Percentiles rank a stretch among this genome's conserved stretches.
Evolutionary conservation across 1,140 invertebrate species (phyloP).

Genomic region (Temnothorax nylanderi): DNA sequence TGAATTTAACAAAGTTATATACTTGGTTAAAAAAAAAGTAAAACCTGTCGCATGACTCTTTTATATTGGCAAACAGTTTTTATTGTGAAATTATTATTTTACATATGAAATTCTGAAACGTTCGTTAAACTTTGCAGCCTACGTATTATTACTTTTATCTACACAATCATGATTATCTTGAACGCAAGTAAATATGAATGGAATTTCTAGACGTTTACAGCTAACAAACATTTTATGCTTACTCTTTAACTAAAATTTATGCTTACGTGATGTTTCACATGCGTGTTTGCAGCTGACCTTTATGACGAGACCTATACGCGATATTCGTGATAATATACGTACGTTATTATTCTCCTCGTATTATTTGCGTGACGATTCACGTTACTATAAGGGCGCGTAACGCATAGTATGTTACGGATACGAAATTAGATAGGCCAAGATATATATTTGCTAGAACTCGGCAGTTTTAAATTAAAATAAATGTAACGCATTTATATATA

Average conservation of each 20-base stretch:
- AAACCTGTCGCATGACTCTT: not conserved
- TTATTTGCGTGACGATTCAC: slow-evolving; percentile 27
- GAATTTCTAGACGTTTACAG: not conserved
- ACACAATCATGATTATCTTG: slow-evolving; percentile 22
- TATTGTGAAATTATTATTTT: not conserved
- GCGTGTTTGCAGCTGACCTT: slow-evolving; percentile 32
- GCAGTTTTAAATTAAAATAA: not conserved
- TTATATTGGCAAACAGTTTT: not conserved
- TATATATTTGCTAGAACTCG: not conserved
- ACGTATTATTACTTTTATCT: not conserved
- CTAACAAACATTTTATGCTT: slow-evolving; percentile 26
- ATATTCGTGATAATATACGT: not conserved
- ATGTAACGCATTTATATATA: not conserved
- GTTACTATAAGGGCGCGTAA: not conserved
- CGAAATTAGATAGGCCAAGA: not conserved
- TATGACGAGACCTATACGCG: not conserved
- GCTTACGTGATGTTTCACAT: not conserved
- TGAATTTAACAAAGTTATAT: not conserved
- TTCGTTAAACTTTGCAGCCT: not conserved
- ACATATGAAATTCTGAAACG: not conserved
- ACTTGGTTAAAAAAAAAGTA: not conserved
- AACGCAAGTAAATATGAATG: not conserved
- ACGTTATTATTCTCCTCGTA: not conserved
- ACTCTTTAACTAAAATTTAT: slow-evolving; percentile 22
- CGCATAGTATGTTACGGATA: not conserved